Base-by-base conservation (phyloP, 1,140 invertebrate species). In the Musca vetustissima region DNA sequence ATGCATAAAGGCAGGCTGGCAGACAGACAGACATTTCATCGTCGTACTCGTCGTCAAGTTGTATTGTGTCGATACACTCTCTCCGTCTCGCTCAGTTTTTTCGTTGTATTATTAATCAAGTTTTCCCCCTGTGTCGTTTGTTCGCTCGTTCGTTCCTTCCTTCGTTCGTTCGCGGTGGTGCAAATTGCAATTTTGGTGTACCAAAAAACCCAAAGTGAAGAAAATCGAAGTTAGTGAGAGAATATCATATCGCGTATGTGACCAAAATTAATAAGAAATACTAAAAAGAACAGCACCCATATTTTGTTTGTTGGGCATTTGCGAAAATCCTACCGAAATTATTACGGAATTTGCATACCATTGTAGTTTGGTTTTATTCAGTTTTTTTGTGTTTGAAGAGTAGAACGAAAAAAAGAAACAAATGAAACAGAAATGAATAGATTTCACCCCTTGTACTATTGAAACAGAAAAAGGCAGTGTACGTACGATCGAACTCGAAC, bases 181-280 rank as follows among this genome's bases (percentile, higher is more conserved):
- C 78, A 74, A 80, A 77, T 80, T 80, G 76, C 74, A 76, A 80
- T 80, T 80, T 80, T 80, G 75, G 78, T 80, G 78, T 80, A 80
- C 78, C 73, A 80, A 80, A 78, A 78, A 80, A 80, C 71, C 68
- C 72, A 76, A 74, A 73, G 69, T 73, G 74, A 71, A 64, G 36
- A 71, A 66, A 65, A 65, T 55, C 28, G 57, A 61, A 61, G 57
- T 61, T 32, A 43, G 28, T 59, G 24, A 59, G 32, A 43, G 52
- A 57, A 57, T 57, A 61, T 61, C 43, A 11, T 43, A 43, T 43
- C 36, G n/a, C n/a, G 36, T 43, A 43, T 43, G 36, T 43, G 36
- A 43, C 36, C 1, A 43, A 13, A 43, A 43, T 13, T 43, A 32
- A 32, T 32, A 32, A 32, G 9, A 32, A 32, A 32, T 32, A 32